A percentile compares a stretch with the other conserved stretches of the same genome.
These are phyloP conservation scores for Apis cerana DNA, from an alignment of 1,140 invertebrate species.

Conservation along the genomic window DNA sequence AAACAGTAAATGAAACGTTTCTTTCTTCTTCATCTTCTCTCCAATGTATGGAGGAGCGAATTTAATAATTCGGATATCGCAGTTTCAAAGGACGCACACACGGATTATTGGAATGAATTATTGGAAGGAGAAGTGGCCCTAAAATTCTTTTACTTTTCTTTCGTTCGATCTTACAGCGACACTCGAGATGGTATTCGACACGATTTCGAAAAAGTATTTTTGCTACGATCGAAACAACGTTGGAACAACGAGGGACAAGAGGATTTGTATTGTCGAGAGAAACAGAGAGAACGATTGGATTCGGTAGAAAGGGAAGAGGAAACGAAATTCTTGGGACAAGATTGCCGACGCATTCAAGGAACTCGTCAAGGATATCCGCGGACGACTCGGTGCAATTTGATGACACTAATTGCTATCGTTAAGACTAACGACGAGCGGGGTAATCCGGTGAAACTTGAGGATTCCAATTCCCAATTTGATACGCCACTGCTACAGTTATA, in stretches of 20 bases:
- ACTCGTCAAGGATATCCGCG: constrained; percentile 29
- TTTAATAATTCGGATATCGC: no score
- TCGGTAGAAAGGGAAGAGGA: constrained; percentile 2
- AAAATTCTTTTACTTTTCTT: no score
- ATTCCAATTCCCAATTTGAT: not conserved
- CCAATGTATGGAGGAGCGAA: no score
- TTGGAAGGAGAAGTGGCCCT: no score
- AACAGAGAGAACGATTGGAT: not conserved
- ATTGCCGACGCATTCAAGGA: constrained; percentile 13
- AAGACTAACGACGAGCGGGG: constrained; percentile 2
- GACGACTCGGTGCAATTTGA: constrained; percentile 14
- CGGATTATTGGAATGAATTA: no score
- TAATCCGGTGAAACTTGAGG: not conserved
- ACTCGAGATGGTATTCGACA: no score
- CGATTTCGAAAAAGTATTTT: no score
- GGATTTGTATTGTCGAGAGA: no score
- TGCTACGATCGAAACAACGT: no score
- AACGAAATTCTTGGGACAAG: not conserved
- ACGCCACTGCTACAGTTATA: not conserved
- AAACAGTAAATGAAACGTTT: no score
- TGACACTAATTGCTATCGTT: constrained; percentile 37
- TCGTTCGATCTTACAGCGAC: no score
- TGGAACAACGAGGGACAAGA: not conserved
- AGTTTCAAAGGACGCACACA: not conserved
- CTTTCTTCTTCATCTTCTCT: not conserved